Base-by-base conservation (phyloP, 2,113 vertebrate genomes). In the Cinclus mexicanus region DNA sequence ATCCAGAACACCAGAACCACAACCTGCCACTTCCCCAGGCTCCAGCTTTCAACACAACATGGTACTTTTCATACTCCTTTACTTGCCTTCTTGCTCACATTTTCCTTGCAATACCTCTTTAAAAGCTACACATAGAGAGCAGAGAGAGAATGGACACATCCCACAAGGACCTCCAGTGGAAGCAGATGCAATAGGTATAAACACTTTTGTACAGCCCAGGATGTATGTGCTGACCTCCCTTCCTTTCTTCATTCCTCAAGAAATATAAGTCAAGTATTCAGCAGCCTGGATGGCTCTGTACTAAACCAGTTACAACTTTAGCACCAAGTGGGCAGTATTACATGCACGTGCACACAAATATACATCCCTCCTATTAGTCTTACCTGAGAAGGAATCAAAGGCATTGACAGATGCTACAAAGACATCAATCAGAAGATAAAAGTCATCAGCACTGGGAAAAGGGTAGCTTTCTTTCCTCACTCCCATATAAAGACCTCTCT, bases 291-390 rank as follows among this genome's bases (percentile, higher is more conserved):
- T 15, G 11, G 47, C 15, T 78, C 67, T 60, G 31, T 60, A 47
- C 35, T 69, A 79, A 14, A 11, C 19, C 60, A 69, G 31, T 37
- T 53, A 60, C 17, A 70, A 39, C 21, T 87, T 91, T 2, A 82
- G 59, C 29, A 78, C 19, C 31, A 87, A 79, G 47, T 17, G 5
- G 2, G 64, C 17, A 65, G 44, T 10, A 42, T 11, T 28, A 33
- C 0, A 1, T 24, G 14, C 2, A 12, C 1, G 0, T 18, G 46
- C 41, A 72, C 28, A 61, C 31, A 85, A 50, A 63, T 0, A 3
- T 9, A 42, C 0, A 4, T 19, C 9, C 31, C 53, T 47, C n/a
- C 70, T 53, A 49, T 47, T 84, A 72, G 18, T 80, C 23, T 21
- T 69, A 25, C 44, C 11, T 1, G 6, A 85, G 69, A 87, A 49